Conservation (phyloP, 2,113 vertebrate genomes). For the Urocynchramus pylzowi region DNA sequence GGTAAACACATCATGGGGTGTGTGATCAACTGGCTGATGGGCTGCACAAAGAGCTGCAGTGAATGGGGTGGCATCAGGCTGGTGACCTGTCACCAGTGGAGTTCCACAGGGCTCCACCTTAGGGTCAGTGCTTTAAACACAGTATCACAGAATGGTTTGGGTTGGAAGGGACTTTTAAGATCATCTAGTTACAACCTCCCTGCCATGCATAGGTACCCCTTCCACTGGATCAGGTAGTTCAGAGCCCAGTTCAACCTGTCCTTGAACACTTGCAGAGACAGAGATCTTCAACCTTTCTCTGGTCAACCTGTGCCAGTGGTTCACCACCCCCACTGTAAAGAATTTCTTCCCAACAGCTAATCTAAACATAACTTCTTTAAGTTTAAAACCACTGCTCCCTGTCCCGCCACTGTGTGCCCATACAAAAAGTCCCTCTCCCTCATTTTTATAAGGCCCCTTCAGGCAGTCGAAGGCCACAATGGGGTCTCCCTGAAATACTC, state of each 20-base stretch:
- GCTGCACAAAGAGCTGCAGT: background rate
- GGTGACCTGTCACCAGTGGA: background rate
- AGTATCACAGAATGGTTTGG: background rate
- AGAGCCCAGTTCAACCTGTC: background rate
- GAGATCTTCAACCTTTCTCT: background rate
- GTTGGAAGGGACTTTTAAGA: background rate
- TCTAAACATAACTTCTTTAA: background rate
- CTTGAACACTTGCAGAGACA: background rate
- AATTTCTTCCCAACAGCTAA: background rate
- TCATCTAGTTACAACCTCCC: rapidly evolving
- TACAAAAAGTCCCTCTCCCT: background rate
- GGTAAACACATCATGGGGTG: rapidly evolving
- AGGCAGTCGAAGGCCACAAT: rapidly evolving
- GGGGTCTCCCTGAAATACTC: background rate
- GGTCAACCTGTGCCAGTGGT: background rate
- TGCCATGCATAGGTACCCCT: rapidly evolving
- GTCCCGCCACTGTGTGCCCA: background rate
- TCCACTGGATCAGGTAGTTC: background rate
- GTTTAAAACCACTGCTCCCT: background rate
- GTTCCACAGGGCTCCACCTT: background rate
- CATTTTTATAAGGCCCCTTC: background rate
- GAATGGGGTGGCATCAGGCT: background rate
- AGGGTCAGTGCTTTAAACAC: background rate
- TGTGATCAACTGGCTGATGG: background rate
- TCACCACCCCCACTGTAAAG: rapidly evolving